A percentile compares a stretch with the other conserved stretches of the same genome.
These are phyloP conservation scores for Gambusia holbrooki DNA, from an alignment of 2,113 vertebrate genomes.

Conservation along the genomic window DNA sequence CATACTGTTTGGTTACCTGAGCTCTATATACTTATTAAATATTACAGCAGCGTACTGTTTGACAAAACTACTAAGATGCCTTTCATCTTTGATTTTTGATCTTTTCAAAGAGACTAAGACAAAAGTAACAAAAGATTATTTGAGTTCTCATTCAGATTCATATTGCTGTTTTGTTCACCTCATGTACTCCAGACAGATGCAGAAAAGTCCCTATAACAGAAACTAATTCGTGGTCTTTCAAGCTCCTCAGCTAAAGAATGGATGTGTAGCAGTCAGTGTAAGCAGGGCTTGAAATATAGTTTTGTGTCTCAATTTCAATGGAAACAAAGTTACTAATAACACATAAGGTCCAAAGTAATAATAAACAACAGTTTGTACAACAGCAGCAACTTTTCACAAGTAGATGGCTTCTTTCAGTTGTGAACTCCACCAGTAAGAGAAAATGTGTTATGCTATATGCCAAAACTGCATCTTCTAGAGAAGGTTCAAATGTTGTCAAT, in stretches of 20 bases:
- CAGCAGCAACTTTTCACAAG: not conserved
- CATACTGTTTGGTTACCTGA: not conserved
- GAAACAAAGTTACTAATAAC: conserved; percentile 12
- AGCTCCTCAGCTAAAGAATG: conserved; percentile 36
- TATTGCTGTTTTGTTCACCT: conserved; percentile 48
- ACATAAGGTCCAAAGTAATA: conserved; percentile 9
- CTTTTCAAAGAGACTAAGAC: conserved; percentile 12
- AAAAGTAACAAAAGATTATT: conserved; percentile 46
- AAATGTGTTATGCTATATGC: not conserved
- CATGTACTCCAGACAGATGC: conserved; percentile 9
- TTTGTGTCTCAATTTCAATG: conserved; percentile 37
- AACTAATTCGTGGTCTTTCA: conserved; percentile 35
- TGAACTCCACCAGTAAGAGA: not conserved
- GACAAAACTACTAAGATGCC: not conserved
- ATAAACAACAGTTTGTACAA: not conserved
- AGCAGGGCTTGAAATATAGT: conserved; percentile 39
- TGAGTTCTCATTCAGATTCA: conserved; percentile 44
- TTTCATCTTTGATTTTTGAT: conserved; percentile 10
- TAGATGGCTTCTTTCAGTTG: not conserved
- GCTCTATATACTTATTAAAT: not conserved
- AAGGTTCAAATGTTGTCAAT: no score
- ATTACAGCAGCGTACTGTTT: not conserved
- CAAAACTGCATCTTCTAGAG: not conserved
- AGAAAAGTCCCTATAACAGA: conserved; percentile 27
- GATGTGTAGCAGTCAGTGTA: conserved; percentile 42